Percentiles rank a stretch among this genome's conserved stretches.
These are phyloP conservation scores for Lagorchestes hirsutus DNA, from an alignment of 2,797 vertebrate species.

Conservation along the genomic window DNA sequence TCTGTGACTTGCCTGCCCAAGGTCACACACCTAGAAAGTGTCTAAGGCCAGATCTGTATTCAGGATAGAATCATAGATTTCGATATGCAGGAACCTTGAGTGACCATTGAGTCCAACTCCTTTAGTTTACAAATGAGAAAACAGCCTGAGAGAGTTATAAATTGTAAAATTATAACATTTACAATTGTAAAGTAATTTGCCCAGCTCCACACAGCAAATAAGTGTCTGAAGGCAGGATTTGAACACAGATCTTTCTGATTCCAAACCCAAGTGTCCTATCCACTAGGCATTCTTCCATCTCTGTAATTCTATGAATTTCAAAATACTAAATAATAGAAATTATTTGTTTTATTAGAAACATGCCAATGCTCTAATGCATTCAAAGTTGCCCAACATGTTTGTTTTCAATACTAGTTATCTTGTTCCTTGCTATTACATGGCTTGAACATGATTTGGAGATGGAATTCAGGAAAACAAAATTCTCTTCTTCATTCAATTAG, in stretches of 20 bases:
- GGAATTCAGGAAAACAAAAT: background rate
- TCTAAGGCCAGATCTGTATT: too few species aligned
- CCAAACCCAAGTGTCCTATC: background rate
- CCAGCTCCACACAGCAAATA: background rate
- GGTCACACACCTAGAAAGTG: background rate
- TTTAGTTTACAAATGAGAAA: background rate
- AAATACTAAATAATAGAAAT: constrained; percentile 8
- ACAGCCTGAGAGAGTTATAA: background rate
- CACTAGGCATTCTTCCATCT: background rate
- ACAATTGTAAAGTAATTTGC: too few species aligned
- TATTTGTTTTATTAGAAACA: constrained; percentile 19
- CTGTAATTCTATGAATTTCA: constrained; percentile 35
- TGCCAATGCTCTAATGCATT: background rate
- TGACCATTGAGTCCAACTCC: background rate
- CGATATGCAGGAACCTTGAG: too few species aligned
- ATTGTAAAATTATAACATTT: too few species aligned
- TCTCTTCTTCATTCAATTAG: constrained; percentile 33
- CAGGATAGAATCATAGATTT: too few species aligned
- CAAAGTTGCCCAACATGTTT: background rate
- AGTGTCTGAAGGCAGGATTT: background rate
- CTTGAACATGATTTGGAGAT: constrained; percentile 39
- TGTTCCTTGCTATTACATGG: constrained; percentile 38
- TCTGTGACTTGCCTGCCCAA: background rate
- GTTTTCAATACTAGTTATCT: background rate
- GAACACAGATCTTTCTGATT: background rate